Conservation (phyloP, 2,797 vertebrate genomes). For the Sternarchorhynchus goeldii region DNA sequence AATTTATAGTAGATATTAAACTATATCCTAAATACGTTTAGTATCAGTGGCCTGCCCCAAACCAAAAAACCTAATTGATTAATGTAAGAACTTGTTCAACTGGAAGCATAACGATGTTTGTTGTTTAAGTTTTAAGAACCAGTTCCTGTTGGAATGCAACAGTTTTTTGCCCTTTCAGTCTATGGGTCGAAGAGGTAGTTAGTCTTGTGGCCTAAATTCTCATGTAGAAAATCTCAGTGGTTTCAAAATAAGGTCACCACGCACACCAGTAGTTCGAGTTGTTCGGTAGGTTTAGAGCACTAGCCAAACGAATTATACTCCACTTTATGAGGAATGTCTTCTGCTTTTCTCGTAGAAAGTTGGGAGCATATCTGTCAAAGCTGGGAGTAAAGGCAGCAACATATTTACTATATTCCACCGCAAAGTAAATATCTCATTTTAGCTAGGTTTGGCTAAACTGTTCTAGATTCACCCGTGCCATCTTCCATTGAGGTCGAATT, state of each 20-base stretch:
- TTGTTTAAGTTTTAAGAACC: constrained; percentile 36
- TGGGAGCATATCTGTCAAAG: background rate
- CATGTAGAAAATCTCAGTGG: constrained; percentile 9
- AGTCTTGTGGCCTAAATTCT: constrained; percentile 12
- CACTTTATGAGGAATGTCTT: background rate
- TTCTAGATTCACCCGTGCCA: too few relatives aligned
- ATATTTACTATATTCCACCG: too few relatives aligned
- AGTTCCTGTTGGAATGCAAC: constrained; percentile 32
- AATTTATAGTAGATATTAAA: constrained; percentile 12
- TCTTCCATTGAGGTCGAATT: too few relatives aligned
- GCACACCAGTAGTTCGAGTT: background rate
- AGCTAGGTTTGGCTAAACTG: too few relatives aligned
- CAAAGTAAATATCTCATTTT: too few relatives aligned
- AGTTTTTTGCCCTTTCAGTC: background rate
- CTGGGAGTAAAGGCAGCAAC: too few relatives aligned
- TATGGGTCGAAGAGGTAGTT: constrained; percentile 2
- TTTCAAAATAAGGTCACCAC: background rate
- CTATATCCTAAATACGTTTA: background rate
- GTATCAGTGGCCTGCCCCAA: background rate
- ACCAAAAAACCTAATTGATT: background rate
- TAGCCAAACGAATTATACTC: background rate
- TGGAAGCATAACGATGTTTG: constrained; percentile 31
- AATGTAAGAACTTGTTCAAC: constrained; percentile 35
- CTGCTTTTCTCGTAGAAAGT: background rate
- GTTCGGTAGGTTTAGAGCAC: background rate